These are phyloP conservation scores for Rhizoglyphus robini DNA, from an alignment of 1,140 invertebrate species.

Conservation along the genomic window DNA sequence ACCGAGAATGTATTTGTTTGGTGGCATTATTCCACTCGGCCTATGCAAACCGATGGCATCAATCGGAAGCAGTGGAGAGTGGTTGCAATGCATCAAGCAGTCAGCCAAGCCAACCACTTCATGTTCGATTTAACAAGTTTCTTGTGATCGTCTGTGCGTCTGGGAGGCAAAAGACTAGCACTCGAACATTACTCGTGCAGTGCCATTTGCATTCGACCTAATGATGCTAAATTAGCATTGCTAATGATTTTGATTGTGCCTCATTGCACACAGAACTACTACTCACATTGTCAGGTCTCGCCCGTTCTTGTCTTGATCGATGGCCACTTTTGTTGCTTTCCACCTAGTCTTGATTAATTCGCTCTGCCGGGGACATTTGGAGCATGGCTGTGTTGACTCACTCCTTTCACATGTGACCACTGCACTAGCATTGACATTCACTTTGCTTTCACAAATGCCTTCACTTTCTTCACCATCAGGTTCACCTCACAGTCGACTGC, in stretches of 20 bases:
- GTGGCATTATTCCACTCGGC: neutral
- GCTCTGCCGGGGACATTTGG: neutral
- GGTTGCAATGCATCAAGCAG: neutral
- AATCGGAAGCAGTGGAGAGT: no score
- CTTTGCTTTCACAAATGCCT: neutral
- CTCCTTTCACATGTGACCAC: neutral
- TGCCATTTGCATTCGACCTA: slow-evolving; percentile 9
- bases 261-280: no score
- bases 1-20: neutral
- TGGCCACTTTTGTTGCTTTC: neutral
- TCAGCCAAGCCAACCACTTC: neutral
- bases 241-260: slow-evolving; percentile 10
- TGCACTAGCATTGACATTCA: neutral
- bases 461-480: neutral
- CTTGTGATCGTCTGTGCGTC: neutral
- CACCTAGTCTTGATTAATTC: neutral
- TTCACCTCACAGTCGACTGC: no score
- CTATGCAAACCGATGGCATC: neutral
- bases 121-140: neutral
- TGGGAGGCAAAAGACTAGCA: neutral
- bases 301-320: no score
- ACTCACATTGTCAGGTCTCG: no score
- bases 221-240: no score
- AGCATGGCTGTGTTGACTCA: neutral
- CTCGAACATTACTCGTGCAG: neutral